Base-by-base conservation (phyloP, 2,888 invertebrate genomes). In the Galeopsomyia nigrocyanea region DNA sequence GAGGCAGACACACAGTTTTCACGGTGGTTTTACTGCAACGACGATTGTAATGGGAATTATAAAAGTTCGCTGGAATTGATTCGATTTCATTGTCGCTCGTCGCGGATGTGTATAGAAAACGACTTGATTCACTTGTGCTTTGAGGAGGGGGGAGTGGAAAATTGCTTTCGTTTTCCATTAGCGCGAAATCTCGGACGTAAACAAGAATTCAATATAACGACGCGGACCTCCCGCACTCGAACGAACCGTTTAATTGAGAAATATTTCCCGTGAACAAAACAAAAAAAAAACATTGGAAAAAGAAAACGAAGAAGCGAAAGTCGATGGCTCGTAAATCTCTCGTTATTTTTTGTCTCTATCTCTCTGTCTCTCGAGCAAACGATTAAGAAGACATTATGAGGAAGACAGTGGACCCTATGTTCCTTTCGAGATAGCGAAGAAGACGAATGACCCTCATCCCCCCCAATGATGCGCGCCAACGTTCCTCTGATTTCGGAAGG, bases 321-420 rank as follows among this genome's bases (percentile, higher is more conserved):
- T 39, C 10, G 21, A 9, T 14, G 2, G 58, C 64, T 71, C 75
- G 71, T 68, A 75, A 75, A 71, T 71, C 71, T 71, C 58, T 13
- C 68, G 49, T 57, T 57, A 69, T 66, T 60, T 68, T 56, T 56
- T 73, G 69, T 73, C 69, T 69, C 69, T 5, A 5, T 66, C 71
- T 73, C 67, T 66, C 67, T 63, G 66, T 39, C 70, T 74, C 70
- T 74, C 67, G 51, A 51, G 67, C 56, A 21, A 26, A 66, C 70
- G 74, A 72, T 71, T 72, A 75, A 75, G 71, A 75, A 71, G 75
- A 69, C 71, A 71, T 71, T 71, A 75, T 71, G 71, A 68, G 71
- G 70, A 17, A 53, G 67, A 67, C 62, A 71, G 67, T 63, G 58
- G 47, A 7, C 21, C 31, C 16, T 13, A 19, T 39, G 51, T 61